These are phyloP conservation scores for Myotis planiceps DNA, from an alignment of 2,797 vertebrate species.

Conservation along the genomic window DNA sequence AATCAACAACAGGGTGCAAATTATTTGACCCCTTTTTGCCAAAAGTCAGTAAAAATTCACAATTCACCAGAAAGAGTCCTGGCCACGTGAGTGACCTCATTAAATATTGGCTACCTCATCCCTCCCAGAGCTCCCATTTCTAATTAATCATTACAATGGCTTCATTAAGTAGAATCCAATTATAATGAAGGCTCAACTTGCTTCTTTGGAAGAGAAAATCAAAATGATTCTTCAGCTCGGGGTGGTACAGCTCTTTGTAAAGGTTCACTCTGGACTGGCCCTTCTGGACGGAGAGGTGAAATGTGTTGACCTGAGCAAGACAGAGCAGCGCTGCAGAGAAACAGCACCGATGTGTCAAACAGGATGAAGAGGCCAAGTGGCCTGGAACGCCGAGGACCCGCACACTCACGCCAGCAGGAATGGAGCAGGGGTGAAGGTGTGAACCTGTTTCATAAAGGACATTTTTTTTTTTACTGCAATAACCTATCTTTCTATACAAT, in stretches of 20 bases:
- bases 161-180: neutral
- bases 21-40: neutral
- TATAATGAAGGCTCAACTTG: neutral
- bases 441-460: neutral
- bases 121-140: neutral
- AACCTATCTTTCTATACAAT: conserved; percentile 16
- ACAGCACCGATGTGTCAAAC: neutral
- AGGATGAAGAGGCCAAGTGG: neutral
- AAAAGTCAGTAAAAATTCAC: conserved; percentile 18
- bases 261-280: neutral
- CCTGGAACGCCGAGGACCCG: neutral
- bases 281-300: neutral
- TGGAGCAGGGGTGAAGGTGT: neutral
- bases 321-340: neutral
- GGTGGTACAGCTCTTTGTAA: neutral
- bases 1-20: neutral
- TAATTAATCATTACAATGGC: conserved; percentile 9
- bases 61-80: neutral
- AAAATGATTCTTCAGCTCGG: neutral
- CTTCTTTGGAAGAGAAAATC: neutral
- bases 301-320: neutral
- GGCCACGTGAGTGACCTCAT: neutral
- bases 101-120: neutral
- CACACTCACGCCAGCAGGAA: neutral
- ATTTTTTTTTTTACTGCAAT: neutral